Conservation (phyloP, 1,140 invertebrate genomes). For the Hypsibius dujardini region DNA sequence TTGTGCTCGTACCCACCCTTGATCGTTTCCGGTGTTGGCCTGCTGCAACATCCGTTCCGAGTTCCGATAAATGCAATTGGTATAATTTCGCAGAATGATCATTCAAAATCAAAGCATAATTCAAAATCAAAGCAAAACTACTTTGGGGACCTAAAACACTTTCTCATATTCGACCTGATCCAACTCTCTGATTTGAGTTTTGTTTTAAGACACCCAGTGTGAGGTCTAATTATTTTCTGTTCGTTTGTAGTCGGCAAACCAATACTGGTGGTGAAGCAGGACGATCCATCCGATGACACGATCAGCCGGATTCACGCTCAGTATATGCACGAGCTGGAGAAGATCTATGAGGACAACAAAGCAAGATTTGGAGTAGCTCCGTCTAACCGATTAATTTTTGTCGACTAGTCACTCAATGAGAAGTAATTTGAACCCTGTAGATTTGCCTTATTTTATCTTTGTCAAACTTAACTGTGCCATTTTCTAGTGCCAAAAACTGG, state of each 20-base stretch:
- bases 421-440: no score
- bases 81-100: background rate
- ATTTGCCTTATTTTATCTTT: no score
- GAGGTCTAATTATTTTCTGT: background rate
- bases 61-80: background rate
- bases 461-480: no score
- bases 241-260: slow-evolving; percentile 58
- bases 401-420: no score
- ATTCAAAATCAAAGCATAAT: background rate
- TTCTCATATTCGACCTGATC: background rate
- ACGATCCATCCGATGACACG: slow-evolving; percentile 49
- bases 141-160: background rate
- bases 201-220: slow-evolving; percentile 7
- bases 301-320: slow-evolving; percentile 53
- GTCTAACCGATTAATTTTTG: no score
- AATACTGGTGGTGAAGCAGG: slow-evolving; percentile 49
- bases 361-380: background rate
- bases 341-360: slow-evolving; percentile 64
- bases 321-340: slow-evolving; percentile 47
- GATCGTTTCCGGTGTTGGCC: background rate
- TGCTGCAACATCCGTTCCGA: background rate
- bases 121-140: no score
- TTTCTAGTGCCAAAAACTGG: no score
- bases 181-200: slow-evolving; percentile 8
- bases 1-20: background rate